Conservation (phyloP, 2,888 invertebrate genomes). For the Hanleya hanleyi region DNA sequence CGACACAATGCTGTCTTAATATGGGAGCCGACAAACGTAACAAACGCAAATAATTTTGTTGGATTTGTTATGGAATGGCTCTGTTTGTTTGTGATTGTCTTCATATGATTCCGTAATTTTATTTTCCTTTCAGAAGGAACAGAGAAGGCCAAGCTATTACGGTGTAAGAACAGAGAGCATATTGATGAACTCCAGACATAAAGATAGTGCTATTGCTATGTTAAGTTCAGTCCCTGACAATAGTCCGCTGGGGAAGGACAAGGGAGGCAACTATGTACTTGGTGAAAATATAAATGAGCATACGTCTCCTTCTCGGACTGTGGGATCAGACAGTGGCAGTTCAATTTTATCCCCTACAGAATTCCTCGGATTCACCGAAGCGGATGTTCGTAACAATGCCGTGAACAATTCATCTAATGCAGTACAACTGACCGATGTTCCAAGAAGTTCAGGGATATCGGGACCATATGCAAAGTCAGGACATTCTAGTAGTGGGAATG, state of each 20-base stretch:
- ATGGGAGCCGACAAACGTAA: too few species aligned
- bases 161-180: background rate
- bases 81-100: slow-evolving; percentile 16
- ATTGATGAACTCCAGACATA: background rate
- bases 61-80: too few species aligned
- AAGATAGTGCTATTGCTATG: background rate
- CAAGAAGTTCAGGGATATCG: too few species aligned
- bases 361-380: slow-evolving; percentile 30
- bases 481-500: background rate
- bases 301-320: background rate
- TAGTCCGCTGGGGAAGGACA: too few species aligned
- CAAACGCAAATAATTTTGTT: too few species aligned
- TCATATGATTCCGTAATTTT: slow-evolving; percentile 29
- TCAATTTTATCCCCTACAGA: slow-evolving; percentile 25
- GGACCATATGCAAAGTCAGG: too few species aligned
- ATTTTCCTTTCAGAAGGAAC: background rate
- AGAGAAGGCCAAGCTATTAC: background rate
- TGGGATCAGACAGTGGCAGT: background rate
- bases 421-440: too few species aligned
- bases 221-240: background rate
- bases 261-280: background rate
- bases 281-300: background rate
- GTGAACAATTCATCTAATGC: slow-evolving; percentile 1
- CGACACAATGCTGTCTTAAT: too few species aligned
- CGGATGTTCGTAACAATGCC: slow-evolving; percentile 27